Evolutionary conservation across 2,888 invertebrate species (phyloP), one percentile per base, ranked within the genome.

Genomic region (Nezara viridula): DNA sequence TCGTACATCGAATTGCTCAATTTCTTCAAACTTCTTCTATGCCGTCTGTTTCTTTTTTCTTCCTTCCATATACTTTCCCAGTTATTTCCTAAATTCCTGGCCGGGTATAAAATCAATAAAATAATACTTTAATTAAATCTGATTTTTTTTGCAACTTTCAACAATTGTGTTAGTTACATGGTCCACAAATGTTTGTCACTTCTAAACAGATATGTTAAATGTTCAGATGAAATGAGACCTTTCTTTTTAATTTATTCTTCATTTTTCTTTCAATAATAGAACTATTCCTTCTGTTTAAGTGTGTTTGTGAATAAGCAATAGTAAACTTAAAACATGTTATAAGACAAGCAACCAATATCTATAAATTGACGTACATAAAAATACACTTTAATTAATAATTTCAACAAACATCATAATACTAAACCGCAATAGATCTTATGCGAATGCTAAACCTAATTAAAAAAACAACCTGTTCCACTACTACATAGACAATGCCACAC

Each of bases 81-180:
- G 81, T n/a, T n/a, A 81, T 47, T 81, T 81, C 44, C 81, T 81
- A 81, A 40, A 40, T 81, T 81, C 81, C 81, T 81, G 81, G 44
- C 27, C 40, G 19, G 81, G 44, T 81, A 81, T 81, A 81, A 77
- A 77, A 77, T 24, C 77, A 77, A 77, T 77, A 77, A 81, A 81
- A 81, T 44, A 81, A 81, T 5, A 81, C n/a, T 81, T 81, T 81
- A 81, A 47, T 81, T 40, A 81, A 81, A 81, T 37, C 66, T 37
- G 7, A 27, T 27, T 60, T 60, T 27, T 32, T 66, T 66, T n/a
- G 6, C 27, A 37, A 73, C 66, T 73, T 73, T 73, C 37, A 73
- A 73, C 66, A 73, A 73, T 73, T 60, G 19, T 73, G 66, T 73
- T 73, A 73, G 66, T 73, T 73, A 73, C 32, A 73, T 73, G 66